phyloP scores from a whole-genome alignment of 2,797 vertebrate species.

The Crocodylus rhombifer region DNA sequence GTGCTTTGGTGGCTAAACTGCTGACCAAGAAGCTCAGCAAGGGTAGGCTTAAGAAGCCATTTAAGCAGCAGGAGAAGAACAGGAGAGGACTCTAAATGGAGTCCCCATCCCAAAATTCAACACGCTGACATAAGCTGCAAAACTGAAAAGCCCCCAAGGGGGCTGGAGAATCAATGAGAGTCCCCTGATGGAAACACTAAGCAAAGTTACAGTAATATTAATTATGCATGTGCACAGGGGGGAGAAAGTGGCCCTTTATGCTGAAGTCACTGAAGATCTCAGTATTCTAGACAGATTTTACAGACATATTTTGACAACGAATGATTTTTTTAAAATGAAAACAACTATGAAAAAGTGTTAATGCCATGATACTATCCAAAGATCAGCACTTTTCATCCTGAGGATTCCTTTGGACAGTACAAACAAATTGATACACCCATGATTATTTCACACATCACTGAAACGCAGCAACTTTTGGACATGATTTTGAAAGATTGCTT shows the following conservation, averaged over 20 bases:
- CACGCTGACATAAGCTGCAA: rapidly evolving
- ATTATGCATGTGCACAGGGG: background rate
- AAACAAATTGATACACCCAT: background rate
- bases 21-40: background rate
- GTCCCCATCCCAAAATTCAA: background rate
- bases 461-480: background rate
- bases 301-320: background rate
- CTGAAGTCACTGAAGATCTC: background rate
- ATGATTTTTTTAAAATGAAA: background rate
- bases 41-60: background rate
- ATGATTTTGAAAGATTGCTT: background rate
- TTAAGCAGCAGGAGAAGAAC: background rate
- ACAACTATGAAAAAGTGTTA: too few relatives aligned
- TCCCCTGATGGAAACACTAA: background rate
- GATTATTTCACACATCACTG: background rate
- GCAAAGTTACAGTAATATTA: background rate
- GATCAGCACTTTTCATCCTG: background rate
- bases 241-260: background rate
- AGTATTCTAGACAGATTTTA: background rate
- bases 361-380: too few relatives aligned
- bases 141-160: background rate
- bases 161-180: background rate
- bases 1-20: background rate
- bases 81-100: background rate
- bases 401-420: background rate